phyloP scores from a whole-genome alignment of 2,797 vertebrate genomes.

The Vireo griseus region DNA sequence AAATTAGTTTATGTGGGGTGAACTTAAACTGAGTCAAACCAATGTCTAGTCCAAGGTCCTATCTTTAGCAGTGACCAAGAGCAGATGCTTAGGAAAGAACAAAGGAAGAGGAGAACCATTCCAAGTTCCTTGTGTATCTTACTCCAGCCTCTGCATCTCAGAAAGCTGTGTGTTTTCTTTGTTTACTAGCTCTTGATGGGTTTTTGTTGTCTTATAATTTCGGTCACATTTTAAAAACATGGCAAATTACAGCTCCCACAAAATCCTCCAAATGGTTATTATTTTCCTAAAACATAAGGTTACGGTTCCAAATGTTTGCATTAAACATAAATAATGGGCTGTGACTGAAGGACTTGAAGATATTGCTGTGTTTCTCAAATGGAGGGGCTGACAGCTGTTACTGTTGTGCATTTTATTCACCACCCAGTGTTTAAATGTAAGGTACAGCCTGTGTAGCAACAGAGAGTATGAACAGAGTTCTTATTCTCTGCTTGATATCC shows the following conservation, averaged over 20 bases:
- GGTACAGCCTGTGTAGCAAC: not conserved
- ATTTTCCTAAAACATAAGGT: not conserved
- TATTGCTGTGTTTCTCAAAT: not conserved
- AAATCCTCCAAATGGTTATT: not conserved
- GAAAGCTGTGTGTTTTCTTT: not conserved
- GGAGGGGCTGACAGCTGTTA: not conserved
- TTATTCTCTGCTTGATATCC: not conserved
- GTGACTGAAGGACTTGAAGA: not conserved
- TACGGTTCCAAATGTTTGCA: not conserved
- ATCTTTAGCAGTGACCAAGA: not conserved
- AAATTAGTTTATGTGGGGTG: not conserved
- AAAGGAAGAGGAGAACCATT: not conserved
- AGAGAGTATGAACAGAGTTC: not conserved
- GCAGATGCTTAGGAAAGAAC: not conserved
- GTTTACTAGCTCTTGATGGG: not conserved
- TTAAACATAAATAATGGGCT: not conserved
- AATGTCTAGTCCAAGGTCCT: not conserved
- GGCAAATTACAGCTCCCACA: not conserved
- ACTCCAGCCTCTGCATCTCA: not conserved
- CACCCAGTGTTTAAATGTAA: not conserved
- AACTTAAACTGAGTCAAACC: not conserved
- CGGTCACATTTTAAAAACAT: not conserved
- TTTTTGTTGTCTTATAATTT: not conserved
- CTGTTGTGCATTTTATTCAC: not conserved
- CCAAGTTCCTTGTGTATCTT: not conserved